These are phyloP conservation scores for Hypotaenidia philippensis DNA, from an alignment of 2,797 vertebrate species.

Conservation along the genomic window DNA sequence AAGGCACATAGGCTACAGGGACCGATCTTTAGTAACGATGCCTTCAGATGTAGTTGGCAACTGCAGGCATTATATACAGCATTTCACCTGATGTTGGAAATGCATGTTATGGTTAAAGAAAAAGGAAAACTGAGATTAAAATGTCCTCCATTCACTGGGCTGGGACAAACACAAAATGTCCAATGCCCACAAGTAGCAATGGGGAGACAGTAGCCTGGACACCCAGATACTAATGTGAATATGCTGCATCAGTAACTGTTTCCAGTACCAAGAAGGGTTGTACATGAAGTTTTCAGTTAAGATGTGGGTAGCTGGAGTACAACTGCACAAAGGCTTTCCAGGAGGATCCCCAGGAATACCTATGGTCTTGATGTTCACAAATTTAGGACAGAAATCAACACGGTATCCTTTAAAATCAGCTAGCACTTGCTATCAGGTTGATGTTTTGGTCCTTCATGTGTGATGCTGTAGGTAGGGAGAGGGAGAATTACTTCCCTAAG, in stretches of 20 bases:
- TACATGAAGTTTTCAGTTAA: not conserved
- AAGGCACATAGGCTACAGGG: not conserved
- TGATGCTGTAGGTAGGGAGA: not conserved
- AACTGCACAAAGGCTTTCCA: not conserved
- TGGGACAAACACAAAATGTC: not conserved
- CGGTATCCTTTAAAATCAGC: not conserved
- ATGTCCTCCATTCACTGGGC: not conserved
- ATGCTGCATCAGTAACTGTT: not conserved
- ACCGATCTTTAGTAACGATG: not conserved
- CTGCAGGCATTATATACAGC: not conserved
- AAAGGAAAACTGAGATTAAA: not conserved
- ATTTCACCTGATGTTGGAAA: not conserved
- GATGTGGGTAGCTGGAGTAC: not conserved
- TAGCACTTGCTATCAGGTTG: not conserved
- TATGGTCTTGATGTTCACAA: not conserved
- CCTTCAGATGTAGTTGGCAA: not conserved
- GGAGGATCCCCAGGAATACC: not conserved
- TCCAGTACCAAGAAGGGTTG: not conserved
- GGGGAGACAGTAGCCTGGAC: not conserved
- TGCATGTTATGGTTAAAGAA: not conserved
- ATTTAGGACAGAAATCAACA: not conserved
- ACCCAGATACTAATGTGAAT: not conserved
- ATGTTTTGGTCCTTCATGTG: not conserved
- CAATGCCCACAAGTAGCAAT: not conserved
- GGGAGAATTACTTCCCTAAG: constrained; percentile 20